phyloP scores from a whole-genome alignment of 1,140 invertebrate species.

The Cheumatopsyche charites region DNA sequence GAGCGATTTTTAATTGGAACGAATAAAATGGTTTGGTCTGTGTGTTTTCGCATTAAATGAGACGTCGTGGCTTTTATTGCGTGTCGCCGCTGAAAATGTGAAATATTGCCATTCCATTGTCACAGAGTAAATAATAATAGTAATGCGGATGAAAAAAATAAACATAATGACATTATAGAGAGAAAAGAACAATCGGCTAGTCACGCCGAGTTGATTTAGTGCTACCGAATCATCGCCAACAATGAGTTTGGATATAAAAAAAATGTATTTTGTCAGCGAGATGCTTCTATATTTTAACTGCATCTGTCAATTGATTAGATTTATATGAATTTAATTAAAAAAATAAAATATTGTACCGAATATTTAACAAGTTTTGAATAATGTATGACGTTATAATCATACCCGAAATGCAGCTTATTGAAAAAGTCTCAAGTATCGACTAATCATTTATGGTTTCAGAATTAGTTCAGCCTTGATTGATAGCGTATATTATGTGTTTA shows the following conservation, averaged over 20 bases:
- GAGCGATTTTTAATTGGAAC: not conserved
- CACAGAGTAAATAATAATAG: not conserved
- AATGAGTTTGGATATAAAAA: conserved; percentile 7
- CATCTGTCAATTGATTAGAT: too few relatives aligned
- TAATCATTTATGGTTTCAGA: too few relatives aligned
- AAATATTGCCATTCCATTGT: conserved; percentile 8
- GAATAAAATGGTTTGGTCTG: conserved; percentile 4
- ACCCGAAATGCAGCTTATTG: too few relatives aligned
- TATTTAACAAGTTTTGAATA: too few relatives aligned
- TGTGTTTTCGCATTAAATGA: conserved; percentile 18
- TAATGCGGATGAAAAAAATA: not conserved
- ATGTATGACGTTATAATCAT: too few relatives aligned
- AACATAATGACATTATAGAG: conserved; percentile 4
- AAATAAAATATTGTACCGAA: too few relatives aligned
- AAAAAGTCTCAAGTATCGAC: too few relatives aligned
- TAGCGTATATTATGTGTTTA: too few relatives aligned
- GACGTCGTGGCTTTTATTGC: conserved; percentile 19
- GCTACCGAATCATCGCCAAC: conserved; percentile 12
- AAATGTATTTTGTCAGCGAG: not conserved
- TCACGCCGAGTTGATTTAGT: conserved; percentile 7
- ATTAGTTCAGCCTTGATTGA: too few relatives aligned
- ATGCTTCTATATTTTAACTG: not conserved
- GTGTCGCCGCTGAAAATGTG: conserved; percentile 23
- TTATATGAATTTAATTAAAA: too few relatives aligned
- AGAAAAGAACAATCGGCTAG: conserved; percentile 6